Percentiles rank a stretch among this genome's conserved stretches.
Conservation (phyloP, 64 coral and sea anemone genomes). For the Exaiptasia diaphana region DNA sequence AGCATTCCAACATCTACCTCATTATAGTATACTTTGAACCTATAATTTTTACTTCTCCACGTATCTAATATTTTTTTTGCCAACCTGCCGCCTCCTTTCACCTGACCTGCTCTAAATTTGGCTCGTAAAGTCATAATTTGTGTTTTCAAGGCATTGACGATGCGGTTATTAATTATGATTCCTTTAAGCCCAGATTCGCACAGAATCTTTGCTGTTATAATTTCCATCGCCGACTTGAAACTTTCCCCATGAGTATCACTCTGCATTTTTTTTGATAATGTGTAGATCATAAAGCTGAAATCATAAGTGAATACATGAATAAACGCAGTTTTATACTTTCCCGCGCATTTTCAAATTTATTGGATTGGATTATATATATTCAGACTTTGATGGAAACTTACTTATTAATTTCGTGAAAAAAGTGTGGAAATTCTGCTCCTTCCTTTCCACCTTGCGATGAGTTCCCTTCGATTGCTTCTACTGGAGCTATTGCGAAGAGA, state of each 20-base stretch:
- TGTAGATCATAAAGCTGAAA: slow-evolving; percentile 36
- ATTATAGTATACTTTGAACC: slow-evolving; percentile 21
- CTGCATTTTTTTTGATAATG: not conserved
- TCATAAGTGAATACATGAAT: not conserved
- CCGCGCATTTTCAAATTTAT: not conserved
- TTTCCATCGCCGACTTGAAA: not conserved
- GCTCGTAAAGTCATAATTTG: not conserved
- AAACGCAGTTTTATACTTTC: not conserved
- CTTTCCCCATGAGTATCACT: not conserved
- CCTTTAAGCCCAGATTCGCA: slow-evolving; percentile 1
- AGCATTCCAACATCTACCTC: slow-evolving; percentile 1
- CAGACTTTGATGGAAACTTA: no score
- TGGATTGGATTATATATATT: no score
- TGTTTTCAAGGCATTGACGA: not conserved
- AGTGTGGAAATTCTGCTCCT: no score
- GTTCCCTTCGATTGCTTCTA: no score
- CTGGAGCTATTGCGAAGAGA: no score
- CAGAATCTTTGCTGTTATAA: not conserved
- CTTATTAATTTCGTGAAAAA: no score
- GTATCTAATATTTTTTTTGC: not conserved
- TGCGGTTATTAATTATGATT: slow-evolving; percentile 22
- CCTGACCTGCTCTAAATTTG: not conserved
- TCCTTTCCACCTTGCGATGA: no score
- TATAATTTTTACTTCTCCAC: not conserved
- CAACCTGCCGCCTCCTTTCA: slow-evolving; percentile 11